Conservation (phyloP, 2,888 invertebrate species). For the Callosobruchus maculatus region DNA sequence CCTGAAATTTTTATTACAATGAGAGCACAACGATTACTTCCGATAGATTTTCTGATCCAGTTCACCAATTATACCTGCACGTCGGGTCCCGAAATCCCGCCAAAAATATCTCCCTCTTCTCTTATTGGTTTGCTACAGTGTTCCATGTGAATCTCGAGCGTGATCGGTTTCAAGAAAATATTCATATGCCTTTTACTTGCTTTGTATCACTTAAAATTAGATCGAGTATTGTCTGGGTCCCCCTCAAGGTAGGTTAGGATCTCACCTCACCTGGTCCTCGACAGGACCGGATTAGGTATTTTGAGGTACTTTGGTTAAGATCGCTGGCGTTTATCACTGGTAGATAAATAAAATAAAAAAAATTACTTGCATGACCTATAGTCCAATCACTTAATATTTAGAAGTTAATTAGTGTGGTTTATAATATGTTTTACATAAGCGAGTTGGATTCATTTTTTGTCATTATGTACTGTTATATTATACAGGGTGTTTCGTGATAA, state of each 20-base stretch:
- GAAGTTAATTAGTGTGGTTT: too few species aligned
- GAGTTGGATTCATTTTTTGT: too few species aligned
- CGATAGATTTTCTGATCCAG: constrained; percentile 14
- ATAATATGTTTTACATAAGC: too few species aligned
- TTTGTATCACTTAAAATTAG: constrained; percentile 48
- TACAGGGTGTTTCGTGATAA: too few species aligned
- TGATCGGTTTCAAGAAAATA: constrained; percentile 36
- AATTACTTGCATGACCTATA: too few species aligned
- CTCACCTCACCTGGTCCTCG: constrained; percentile 39
- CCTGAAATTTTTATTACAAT: not conserved
- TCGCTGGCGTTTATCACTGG: too few species aligned
- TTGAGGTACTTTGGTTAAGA: not conserved
- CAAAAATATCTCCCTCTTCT: constrained; percentile 22
- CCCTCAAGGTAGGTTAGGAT: constrained; percentile 35
- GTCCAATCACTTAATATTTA: too few species aligned
- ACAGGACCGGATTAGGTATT: constrained; percentile 5
- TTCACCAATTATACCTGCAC: constrained; percentile 6
- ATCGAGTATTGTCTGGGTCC: constrained; percentile 42
- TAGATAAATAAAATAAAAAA: too few species aligned
- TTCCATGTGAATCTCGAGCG: not conserved
- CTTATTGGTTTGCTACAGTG: not conserved
- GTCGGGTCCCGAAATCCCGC: constrained; percentile 13
- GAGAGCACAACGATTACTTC: not conserved
- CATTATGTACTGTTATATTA: too few species aligned
- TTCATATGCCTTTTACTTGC: constrained; percentile 37